Percentiles rank a stretch among this genome's conserved stretches.
Evolutionary conservation across 2,888 invertebrate genomes (phyloP).

Genomic region (Cerceris ruficornis): DNA sequence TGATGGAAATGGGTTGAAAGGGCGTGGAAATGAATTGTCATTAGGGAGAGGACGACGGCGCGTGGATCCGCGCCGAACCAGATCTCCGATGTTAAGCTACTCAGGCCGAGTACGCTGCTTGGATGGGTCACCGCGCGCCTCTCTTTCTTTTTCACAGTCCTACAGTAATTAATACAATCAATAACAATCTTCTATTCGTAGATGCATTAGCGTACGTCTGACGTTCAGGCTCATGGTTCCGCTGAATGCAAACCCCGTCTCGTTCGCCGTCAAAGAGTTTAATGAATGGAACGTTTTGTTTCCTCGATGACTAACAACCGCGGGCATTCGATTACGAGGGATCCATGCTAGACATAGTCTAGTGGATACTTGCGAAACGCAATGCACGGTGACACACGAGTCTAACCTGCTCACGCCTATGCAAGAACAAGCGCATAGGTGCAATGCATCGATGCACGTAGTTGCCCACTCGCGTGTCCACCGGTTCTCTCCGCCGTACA

Average conservation of each 20-base stretch:
- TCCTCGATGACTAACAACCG: slow-evolving; percentile 50
- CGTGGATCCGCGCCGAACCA: too few relatives aligned
- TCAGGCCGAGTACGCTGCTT: too few relatives aligned
- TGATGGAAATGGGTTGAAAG: too few relatives aligned
- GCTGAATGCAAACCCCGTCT: not conserved
- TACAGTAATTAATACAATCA: too few relatives aligned
- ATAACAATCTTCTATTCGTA: too few relatives aligned
- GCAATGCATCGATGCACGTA: slow-evolving; percentile 40
- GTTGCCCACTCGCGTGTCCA: slow-evolving; percentile 54
- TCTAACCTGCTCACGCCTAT: slow-evolving; percentile 65
- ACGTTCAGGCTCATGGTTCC: not conserved
- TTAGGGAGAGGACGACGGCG: too few relatives aligned
- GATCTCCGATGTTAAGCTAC: too few relatives aligned
- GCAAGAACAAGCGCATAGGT: slow-evolving; percentile 51
- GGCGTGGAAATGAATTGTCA: too few relatives aligned
- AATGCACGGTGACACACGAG: slow-evolving; percentile 66
- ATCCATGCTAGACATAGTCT: slow-evolving; percentile 59
- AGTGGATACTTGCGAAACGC: slow-evolving; percentile 66
- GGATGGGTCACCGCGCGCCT: too few relatives aligned
- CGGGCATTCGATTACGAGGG: slow-evolving; percentile 56
- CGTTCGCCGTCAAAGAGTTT: slow-evolving; percentile 24
- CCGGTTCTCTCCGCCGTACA: slow-evolving; percentile 13
- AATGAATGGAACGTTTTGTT: slow-evolving; percentile 52
- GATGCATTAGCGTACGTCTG: too few relatives aligned
- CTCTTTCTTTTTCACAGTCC: too few relatives aligned